Evolutionary conservation across 2,888 invertebrate species (phyloP), one percentile per base, ranked within the genome.

Genomic region (Drosophila imparisetae): DNA sequence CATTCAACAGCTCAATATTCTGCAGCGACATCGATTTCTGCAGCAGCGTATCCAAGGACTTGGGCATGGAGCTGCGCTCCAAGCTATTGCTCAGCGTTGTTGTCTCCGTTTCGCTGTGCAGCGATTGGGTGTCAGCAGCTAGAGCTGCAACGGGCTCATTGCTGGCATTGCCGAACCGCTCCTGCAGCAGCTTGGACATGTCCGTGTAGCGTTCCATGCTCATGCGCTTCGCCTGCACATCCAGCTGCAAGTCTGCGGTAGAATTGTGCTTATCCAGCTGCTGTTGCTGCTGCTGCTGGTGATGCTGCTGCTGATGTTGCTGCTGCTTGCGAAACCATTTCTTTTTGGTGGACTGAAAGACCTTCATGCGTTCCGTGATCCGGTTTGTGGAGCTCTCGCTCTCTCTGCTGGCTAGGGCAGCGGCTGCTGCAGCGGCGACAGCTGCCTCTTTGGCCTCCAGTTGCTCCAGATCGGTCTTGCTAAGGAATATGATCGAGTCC

Each of bases 171-270:
- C 95, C 95, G 75, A 96, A 95, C 82, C 94, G 94, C 80, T 96
- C 95, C 90, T 95, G 95, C 74, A 96, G 94, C 66, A 96, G 92
- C 89, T 95, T 95, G 6, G 95, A 94, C 95, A 96, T 95, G 80
- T 96, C 96, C 90, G 95, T 95, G 76, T 96, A 96, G 54, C 96
- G 93, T 86, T 96, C 95, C 91, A 96, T 95, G 71, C 95, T 95
- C 92, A 95, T 95, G 78, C 95, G 95, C 87, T 95, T 95, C 70
- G 95, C 95, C 61, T 94, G 94, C 66, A 93, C 93, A 91, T 95
- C 95, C 71, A 95, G 93, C 66, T 95, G 94, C 4, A 93, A 70
- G 69, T 91, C 73, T 71, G 69, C 18, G 15, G 50, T 8, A 11
- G 27, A 38, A n/a, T 21, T 67, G 24, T 15, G 60, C 11, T 76